Conservation (phyloP, 1,140 invertebrate species). For the Orius insidiosus region DNA sequence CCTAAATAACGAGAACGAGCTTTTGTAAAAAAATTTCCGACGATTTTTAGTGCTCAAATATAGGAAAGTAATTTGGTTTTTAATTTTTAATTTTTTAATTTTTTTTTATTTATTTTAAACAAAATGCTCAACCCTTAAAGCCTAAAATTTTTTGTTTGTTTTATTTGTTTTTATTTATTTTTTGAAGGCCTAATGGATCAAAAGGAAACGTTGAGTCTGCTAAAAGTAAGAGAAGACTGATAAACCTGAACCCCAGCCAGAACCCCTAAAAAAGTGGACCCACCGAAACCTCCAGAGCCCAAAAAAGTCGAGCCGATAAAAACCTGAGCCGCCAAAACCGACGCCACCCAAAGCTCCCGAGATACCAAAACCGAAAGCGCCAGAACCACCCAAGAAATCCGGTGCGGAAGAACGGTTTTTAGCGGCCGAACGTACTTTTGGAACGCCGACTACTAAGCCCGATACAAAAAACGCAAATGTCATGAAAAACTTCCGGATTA, state of each 20-base stretch:
- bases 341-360: slow-evolving; percentile 4
- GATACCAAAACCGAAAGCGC: not conserved
- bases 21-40: no score
- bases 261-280: slow-evolving; percentile 1
- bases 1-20: no score
- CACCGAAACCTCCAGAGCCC: slow-evolving; percentile 9
- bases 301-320: slow-evolving; percentile 6
- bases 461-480: not conserved
- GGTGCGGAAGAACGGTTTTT: not conserved
- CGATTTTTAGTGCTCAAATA: no score
- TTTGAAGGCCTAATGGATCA: not conserved
- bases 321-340: not conserved
- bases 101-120: no score
- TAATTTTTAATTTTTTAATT: no score
- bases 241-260: slow-evolving; percentile 5
- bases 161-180: not conserved
- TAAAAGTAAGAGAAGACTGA: not conserved
- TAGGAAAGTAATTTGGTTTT: no score
- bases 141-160: no score
- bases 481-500: not conserved
- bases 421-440: not conserved
- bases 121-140: no score
- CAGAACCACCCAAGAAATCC: not conserved
- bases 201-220: not conserved
- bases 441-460: not conserved